Evolutionary conservation across 2,888 invertebrate species (phyloP).

Genomic region (Strigamia transsilvanica): DNA sequence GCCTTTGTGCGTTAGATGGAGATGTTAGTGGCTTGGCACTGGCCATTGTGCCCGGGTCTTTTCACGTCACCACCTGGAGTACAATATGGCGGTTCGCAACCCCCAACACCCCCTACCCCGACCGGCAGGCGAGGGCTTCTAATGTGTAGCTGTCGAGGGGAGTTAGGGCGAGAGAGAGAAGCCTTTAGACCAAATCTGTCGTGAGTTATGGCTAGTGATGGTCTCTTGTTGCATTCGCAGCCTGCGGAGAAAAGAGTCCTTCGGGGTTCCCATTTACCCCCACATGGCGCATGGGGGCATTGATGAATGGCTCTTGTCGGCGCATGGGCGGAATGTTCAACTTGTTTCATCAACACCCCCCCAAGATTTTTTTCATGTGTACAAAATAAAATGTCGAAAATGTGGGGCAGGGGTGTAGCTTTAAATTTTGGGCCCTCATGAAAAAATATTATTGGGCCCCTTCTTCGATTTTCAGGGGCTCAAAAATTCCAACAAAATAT

Average conservation of each 20-base stretch:
- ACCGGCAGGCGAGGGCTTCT: neutral
- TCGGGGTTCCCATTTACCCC: slow-evolving; percentile 34
- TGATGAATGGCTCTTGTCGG: slow-evolving; percentile 17
- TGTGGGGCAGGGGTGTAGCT: too few species aligned
- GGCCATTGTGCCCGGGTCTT: slow-evolving; percentile 21
- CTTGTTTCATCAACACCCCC: slow-evolving; percentile 26
- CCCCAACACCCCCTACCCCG: too few species aligned
- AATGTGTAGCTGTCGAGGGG: slow-evolving; percentile 25
- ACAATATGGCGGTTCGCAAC: slow-evolving; percentile 39
- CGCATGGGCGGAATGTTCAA: slow-evolving; percentile 31
- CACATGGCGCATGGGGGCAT: slow-evolving; percentile 34
- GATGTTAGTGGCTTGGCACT: slow-evolving; percentile 41
- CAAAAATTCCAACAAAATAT: too few species aligned
- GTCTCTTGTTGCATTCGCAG: slow-evolving; percentile 26
- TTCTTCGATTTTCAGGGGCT: too few species aligned
- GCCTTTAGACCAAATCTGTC: slow-evolving; percentile 42
- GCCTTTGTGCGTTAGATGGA: slow-evolving; percentile 24
- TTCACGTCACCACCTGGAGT: slow-evolving; percentile 41
- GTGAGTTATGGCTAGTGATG: slow-evolving; percentile 35
- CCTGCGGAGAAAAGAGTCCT: slow-evolving; percentile 25
- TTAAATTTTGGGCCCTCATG: too few species aligned
- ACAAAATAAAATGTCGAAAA: too few species aligned
- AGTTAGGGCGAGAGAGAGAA: neutral
- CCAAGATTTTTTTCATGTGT: neutral
- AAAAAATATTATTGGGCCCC: too few species aligned